A percentile compares a stretch with the other conserved stretches of the same genome.
Conservation (phyloP, 1,140 invertebrate genomes). For the Drosophila sturtevanti region DNA sequence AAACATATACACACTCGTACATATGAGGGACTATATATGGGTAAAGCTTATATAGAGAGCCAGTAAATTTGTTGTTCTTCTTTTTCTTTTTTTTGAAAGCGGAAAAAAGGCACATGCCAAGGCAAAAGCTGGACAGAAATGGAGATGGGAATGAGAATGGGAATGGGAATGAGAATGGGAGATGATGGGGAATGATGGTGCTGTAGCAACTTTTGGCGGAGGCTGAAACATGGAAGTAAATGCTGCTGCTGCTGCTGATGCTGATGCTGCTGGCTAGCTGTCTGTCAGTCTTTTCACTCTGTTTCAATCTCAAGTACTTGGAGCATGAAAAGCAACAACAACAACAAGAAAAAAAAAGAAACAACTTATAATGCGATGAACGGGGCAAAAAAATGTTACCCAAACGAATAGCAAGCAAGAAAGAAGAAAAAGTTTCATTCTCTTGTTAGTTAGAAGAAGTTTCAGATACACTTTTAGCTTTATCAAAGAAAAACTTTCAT, state of each 20-base stretch:
- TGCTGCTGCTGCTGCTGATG: constrained; percentile 33
- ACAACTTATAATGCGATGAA: constrained; percentile 10
- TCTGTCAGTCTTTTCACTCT: constrained; percentile 38
- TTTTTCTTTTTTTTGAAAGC: constrained; percentile 25
- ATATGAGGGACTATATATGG: constrained; percentile 53
- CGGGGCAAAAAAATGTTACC: constrained; percentile 21
- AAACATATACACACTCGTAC: constrained; percentile 35
- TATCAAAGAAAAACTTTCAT: background rate
- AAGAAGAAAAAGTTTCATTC: background rate
- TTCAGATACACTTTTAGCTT: constrained; percentile 1
- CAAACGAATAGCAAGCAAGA: constrained; percentile 7
- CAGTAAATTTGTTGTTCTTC: background rate
- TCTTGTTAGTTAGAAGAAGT: background rate
- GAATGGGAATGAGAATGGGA: constrained; percentile 6
- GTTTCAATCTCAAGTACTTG: constrained; percentile 57
- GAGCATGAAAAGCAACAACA: constrained; percentile 69
- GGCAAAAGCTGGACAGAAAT: constrained; percentile 26
- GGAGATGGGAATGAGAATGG: background rate
- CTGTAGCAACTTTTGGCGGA: constrained; percentile 40
- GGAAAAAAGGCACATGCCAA: constrained; percentile 62
- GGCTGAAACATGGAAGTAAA: constrained; percentile 61
- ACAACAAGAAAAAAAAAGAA: constrained; percentile 31
- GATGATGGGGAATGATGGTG: constrained; percentile 1
- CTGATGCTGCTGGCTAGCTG: constrained; percentile 17
- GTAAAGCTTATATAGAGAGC: constrained; percentile 59